These are phyloP conservation scores for Scrobipalpa costella DNA, from an alignment of 2,888 invertebrate genomes.

Conservation along the genomic window DNA sequence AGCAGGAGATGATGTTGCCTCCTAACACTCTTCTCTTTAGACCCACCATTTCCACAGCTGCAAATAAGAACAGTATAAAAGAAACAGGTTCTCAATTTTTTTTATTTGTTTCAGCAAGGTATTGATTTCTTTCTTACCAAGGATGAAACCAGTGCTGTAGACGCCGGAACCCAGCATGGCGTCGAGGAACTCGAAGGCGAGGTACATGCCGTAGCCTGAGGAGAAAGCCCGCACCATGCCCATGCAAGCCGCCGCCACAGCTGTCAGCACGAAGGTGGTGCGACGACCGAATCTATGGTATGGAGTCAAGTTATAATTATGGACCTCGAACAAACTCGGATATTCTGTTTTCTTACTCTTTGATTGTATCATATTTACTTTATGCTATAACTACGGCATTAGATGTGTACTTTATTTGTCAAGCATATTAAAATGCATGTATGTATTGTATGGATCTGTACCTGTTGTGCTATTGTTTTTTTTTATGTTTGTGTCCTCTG, in stretches of 20 bases:
- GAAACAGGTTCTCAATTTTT: neutral
- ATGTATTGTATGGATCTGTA: no score
- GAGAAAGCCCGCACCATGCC: conserved; percentile 68
- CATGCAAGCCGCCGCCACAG: conserved; percentile 74
- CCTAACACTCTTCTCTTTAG: conserved; percentile 84
- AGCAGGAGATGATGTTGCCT: conserved; percentile 83
- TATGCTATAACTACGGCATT: no score
- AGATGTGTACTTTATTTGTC: no score
- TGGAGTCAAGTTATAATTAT: no score
- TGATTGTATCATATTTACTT: neutral
- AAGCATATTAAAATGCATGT: no score
- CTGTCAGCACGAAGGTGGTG: conserved; percentile 78
- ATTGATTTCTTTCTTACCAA: conserved; percentile 63
- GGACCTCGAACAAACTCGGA: no score
- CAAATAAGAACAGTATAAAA: conserved; percentile 33
- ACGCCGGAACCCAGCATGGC: conserved; percentile 64
- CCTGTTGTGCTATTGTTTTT: no score
- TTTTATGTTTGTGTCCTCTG: no score
- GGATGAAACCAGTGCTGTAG: conserved; percentile 67
- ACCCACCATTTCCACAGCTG: conserved; percentile 86
- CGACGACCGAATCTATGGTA: conserved; percentile 85
- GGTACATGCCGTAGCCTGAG: conserved; percentile 54
- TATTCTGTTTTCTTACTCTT: no score
- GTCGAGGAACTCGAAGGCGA: conserved; percentile 63
- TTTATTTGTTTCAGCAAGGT: neutral